Conservation (phyloP, 2,797 vertebrate genomes). For the Sebastes trivittatus region DNA sequence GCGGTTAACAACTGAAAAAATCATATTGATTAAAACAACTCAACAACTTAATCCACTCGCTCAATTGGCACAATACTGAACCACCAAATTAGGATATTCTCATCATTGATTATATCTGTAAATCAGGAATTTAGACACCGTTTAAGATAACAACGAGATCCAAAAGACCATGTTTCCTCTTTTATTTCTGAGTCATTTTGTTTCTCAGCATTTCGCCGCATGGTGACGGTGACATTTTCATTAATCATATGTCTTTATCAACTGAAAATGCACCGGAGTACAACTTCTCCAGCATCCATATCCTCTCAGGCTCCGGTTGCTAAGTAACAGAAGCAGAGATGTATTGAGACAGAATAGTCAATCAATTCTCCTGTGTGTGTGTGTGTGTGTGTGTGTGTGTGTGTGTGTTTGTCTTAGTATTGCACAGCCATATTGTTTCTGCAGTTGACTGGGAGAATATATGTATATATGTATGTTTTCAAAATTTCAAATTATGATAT, state of each 20-base stretch:
- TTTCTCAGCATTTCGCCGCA: neutral
- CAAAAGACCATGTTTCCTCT: neutral
- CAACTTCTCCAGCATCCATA: conserved; percentile 77
- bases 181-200: neutral
- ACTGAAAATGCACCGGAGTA: conserved; percentile 70
- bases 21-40: neutral
- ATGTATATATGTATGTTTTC: neutral
- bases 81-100: neutral
- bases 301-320: conserved; percentile 81
- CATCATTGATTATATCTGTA: conserved; percentile 4
- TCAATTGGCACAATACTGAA: neutral
- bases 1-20: neutral
- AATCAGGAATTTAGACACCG: neutral
- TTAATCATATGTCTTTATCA: conserved; percentile 72
- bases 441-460: neutral
- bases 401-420: conserved; percentile 31
- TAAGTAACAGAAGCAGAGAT: conserved; percentile 87
- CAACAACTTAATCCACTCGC: neutral
- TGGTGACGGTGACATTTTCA: conserved; percentile 40
- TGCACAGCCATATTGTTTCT: conserved; percentile 47
- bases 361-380: conserved; percentile 79
- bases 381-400: conserved; percentile 25
- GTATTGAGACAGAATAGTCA: conserved; percentile 84
- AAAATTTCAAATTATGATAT: neutral
- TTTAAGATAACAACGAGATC: neutral